Evolutionary conservation across 1,140 invertebrate species (phyloP).

Genomic region (Aleiodes sp.): DNA sequence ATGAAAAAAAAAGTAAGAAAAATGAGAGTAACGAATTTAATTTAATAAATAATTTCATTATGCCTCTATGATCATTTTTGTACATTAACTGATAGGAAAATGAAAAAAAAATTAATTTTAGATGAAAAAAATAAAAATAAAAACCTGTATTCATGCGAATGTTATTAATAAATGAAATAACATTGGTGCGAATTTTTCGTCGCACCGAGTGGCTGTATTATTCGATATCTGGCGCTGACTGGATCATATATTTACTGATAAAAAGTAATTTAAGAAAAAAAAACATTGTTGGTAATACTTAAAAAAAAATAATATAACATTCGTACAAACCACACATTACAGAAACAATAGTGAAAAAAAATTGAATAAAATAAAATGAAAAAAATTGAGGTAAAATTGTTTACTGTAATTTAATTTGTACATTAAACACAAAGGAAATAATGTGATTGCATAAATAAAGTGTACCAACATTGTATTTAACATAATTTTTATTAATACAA

Average conservation of each 20-base stretch:
- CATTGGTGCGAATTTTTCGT: constrained; percentile 46
- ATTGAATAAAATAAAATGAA: constrained; percentile 43
- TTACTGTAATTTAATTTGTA: constrained; percentile 1
- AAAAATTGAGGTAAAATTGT: constrained; percentile 42
- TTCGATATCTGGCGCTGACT: constrained; percentile 19
- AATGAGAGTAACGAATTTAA: constrained; percentile 58
- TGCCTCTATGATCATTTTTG: constrained; percentile 44
- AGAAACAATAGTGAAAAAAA: neutral
- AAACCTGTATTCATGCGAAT: constrained; percentile 35
- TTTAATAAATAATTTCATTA: constrained; percentile 49
- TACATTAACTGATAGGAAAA: constrained; percentile 58
- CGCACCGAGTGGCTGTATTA: constrained; percentile 57
- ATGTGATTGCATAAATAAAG: constrained; percentile 63
- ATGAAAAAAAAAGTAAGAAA: constrained; percentile 38
- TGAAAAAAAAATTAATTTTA: constrained; percentile 62
- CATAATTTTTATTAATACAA: constrained; percentile 30
- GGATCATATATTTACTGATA: constrained; percentile 1
- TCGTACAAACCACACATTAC: neutral
- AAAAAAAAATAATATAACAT: neutral
- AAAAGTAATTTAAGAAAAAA: neutral
- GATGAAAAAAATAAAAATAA: constrained; percentile 32
- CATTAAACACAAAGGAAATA: neutral
- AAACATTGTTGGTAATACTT: constrained; percentile 1
- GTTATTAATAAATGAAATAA: constrained; percentile 37
- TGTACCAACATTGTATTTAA: constrained; percentile 64